phyloP scores from a whole-genome alignment of 2,888 invertebrate genomes.

The Hypena proboscidalis region DNA sequence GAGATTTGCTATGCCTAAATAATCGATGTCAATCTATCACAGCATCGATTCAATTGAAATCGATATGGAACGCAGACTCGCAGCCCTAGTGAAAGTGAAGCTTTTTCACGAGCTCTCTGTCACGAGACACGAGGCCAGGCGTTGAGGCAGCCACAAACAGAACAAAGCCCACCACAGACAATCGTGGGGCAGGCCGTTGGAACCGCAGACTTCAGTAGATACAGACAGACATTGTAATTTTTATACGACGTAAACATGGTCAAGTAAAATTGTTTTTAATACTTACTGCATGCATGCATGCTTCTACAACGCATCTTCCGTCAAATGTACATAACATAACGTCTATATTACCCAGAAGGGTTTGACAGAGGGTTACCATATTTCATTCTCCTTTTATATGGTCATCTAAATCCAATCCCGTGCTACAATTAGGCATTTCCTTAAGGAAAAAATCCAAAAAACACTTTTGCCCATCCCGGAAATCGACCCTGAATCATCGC shows the following conservation, averaged over 20 bases:
- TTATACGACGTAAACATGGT: neutral
- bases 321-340: too few relatives aligned
- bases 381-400: too few relatives aligned
- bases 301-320: too few relatives aligned
- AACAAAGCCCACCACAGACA: slow-evolving; percentile 64
- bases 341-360: too few relatives aligned
- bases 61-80: neutral
- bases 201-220: slow-evolving; percentile 31
- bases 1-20: too few relatives aligned
- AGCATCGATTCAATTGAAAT: neutral
- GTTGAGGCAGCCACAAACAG: slow-evolving; percentile 23
- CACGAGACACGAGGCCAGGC: slow-evolving; percentile 45
- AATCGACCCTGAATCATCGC: too few relatives aligned
- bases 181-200: slow-evolving; percentile 48
- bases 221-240: slow-evolving; percentile 1
- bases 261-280: neutral
- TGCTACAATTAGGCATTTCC: too few relatives aligned
- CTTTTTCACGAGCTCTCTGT: slow-evolving; percentile 57
- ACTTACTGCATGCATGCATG: neutral
- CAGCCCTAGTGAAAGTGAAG: slow-evolving; percentile 69
- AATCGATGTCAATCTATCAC: too few relatives aligned
- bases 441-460: too few relatives aligned
- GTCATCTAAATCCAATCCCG: too few relatives aligned
- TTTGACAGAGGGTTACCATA: too few relatives aligned
- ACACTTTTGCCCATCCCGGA: too few relatives aligned